phyloP scores from a whole-genome alignment of 2,113 vertebrate genomes.

The Strix aluco region DNA sequence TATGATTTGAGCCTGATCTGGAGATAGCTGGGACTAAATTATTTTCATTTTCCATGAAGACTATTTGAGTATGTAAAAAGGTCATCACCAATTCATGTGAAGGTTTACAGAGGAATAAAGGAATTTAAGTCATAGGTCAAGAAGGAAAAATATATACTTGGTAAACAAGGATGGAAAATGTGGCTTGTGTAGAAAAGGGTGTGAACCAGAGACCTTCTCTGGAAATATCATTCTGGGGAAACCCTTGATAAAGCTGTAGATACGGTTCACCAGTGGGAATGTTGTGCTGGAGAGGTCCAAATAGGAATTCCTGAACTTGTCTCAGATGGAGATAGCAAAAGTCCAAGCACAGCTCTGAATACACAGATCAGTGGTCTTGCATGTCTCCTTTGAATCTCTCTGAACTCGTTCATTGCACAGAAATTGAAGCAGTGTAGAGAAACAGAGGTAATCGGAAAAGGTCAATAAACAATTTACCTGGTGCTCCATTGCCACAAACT shows the following conservation, averaged over 20 bases:
- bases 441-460: neutral
- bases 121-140: neutral
- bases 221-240: neutral
- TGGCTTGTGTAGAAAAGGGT: neutral
- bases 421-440: neutral
- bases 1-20: neutral
- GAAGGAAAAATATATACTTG: neutral
- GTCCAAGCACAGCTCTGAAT: neutral
- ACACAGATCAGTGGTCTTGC: neutral
- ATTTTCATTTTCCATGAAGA: neutral
- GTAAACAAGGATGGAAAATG: neutral
- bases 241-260: neutral
- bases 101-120: neutral
- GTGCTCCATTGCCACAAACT: neutral
- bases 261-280: neutral
- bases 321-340: neutral
- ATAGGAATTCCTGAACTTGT: neutral
- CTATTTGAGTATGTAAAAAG: neutral
- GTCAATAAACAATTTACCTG: neutral
- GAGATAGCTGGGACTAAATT: neutral
- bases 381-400: neutral
- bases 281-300: neutral
- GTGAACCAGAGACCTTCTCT: neutral
- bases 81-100: neutral
- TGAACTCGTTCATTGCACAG: neutral